Evolutionary conservation across 2,888 invertebrate genomes (phyloP).

Genomic region (Allygus modestus): DNA sequence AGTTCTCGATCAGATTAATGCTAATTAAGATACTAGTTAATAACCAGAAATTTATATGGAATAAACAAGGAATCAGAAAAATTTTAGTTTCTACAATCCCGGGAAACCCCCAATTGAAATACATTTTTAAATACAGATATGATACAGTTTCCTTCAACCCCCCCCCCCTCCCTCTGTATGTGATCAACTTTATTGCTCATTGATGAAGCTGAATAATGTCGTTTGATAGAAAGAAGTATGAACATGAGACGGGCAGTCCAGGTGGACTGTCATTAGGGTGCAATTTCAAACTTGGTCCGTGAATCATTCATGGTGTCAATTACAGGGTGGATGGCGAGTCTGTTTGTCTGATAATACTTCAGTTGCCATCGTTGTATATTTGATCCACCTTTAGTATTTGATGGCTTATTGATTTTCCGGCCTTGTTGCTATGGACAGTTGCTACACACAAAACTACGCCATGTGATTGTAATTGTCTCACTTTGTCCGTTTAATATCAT

Average conservation of each 20-base stretch:
- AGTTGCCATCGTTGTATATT: conserved; percentile 36
- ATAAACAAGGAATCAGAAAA: too few relatives aligned
- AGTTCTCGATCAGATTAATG: too few relatives aligned
- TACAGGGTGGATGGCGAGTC: conserved; percentile 10
- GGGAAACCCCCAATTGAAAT: too few relatives aligned
- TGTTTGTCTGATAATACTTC: conserved; percentile 32
- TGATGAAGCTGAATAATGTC: neutral
- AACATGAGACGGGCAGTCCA: neutral
- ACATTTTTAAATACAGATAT: too few relatives aligned
- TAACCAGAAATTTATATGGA: too few relatives aligned
- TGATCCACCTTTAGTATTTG: conserved; percentile 47
- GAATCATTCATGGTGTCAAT: conserved; percentile 32
- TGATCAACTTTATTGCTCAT: too few relatives aligned
- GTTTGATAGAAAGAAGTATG: neutral
- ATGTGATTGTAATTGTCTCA: conserved; percentile 52
- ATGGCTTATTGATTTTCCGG: conserved; percentile 36
- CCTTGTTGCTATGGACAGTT: conserved; percentile 44
- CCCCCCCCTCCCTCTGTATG: too few relatives aligned
- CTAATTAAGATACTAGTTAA: too few relatives aligned
- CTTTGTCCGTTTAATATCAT: conserved; percentile 2
- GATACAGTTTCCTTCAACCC: too few relatives aligned
- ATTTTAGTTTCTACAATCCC: too few relatives aligned
- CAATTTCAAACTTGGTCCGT: conserved; percentile 9
- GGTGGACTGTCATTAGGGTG: conserved; percentile 4
- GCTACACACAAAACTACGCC: conserved; percentile 48